These are phyloP conservation scores for Pygoscelis adeliae DNA, from an alignment of 2,113 vertebrate species.

Conservation along the genomic window DNA sequence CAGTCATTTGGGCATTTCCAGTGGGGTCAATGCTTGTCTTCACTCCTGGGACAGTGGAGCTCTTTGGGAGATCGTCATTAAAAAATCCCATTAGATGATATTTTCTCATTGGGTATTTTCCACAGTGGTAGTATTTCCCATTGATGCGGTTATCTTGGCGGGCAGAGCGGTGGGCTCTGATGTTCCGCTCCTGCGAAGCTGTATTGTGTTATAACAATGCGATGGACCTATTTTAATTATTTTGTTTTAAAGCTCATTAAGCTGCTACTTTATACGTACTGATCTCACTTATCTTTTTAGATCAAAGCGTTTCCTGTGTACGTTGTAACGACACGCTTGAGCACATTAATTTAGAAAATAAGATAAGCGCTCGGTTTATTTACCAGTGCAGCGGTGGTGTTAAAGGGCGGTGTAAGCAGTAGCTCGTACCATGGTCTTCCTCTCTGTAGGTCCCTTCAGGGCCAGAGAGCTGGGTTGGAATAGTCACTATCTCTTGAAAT, in stretches of 20 bases:
- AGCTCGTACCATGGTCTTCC: background rate
- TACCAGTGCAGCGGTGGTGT: background rate
- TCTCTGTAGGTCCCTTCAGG: background rate
- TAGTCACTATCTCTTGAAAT: background rate
- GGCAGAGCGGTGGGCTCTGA: background rate
- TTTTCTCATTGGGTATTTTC: background rate
- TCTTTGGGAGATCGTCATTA: background rate
- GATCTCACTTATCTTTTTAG: background rate
- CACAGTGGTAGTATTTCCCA: accelerated
- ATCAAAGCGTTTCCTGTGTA: background rate
- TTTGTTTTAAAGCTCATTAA: constrained; percentile 40
- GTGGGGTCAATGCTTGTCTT: accelerated
- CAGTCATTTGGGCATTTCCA: accelerated
- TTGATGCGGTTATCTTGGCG: accelerated
- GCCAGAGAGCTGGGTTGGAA: background rate
- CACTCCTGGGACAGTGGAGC: accelerated
- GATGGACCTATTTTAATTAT: background rate
- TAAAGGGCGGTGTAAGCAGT: background rate
- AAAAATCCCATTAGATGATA: background rate
- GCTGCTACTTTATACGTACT: background rate
- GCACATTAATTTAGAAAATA: background rate
- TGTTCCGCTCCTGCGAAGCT: accelerated
- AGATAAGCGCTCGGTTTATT: background rate
- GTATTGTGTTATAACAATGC: background rate
- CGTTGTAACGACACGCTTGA: background rate